Conservation (phyloP, 37 sponge, comb jelly and placozoan genomes). For the Amphimedon queenslandica region DNA sequence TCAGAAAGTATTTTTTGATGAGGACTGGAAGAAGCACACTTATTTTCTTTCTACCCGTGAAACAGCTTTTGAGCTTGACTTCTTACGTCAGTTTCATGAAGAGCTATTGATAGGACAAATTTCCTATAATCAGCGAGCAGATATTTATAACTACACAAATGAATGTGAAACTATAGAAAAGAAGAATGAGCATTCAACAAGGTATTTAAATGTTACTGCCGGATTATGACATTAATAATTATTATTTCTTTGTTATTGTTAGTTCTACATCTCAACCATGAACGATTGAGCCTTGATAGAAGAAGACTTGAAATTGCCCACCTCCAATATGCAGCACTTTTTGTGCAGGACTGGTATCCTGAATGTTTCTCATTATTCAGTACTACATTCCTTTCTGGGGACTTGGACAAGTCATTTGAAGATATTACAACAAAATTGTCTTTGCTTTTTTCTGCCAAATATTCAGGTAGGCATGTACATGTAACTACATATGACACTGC, state of each 20-base stretch:
- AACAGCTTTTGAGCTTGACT: constrained; percentile 14
- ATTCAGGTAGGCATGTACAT: too few relatives aligned
- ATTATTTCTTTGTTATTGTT: background rate
- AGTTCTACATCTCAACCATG: too few relatives aligned
- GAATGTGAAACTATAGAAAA: constrained; percentile 14
- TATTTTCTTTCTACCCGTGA: constrained; percentile 26
- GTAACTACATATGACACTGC: too few relatives aligned
- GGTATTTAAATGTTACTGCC: background rate
- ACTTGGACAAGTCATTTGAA: too few relatives aligned
- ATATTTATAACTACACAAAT: constrained; percentile 25
- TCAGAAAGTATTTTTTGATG: constrained; percentile 2
- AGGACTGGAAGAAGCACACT: background rate
- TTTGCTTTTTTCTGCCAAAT: too few relatives aligned
- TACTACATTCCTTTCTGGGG: too few relatives aligned
- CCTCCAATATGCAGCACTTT: too few relatives aligned
- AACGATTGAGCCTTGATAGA: too few relatives aligned
- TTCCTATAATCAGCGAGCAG: constrained; percentile 32
- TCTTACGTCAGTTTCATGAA: constrained; percentile 14
- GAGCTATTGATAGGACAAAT: constrained; percentile 31
- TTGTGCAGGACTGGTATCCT: too few relatives aligned
- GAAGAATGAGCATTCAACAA: background rate
- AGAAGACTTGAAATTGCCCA: too few relatives aligned
- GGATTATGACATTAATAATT: background rate
- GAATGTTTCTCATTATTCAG: too few relatives aligned
- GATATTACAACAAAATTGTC: too few relatives aligned